Evolutionary conservation across 2,113 vertebrate species (phyloP), one percentile per base, ranked within the genome.

Genomic region (Gasterosteus aculeatus): DNA sequence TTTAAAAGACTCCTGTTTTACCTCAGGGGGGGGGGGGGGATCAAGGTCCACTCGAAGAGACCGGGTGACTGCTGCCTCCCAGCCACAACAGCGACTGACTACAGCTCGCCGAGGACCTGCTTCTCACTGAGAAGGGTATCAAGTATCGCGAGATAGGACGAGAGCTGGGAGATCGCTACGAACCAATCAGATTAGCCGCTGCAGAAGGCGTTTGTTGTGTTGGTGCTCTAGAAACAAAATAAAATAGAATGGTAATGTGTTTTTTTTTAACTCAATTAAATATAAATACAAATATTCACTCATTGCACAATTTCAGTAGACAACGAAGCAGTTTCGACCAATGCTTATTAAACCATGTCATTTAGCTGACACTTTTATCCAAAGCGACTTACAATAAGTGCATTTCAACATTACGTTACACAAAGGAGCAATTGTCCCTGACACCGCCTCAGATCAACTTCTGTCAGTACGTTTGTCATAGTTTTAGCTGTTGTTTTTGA

Each of bases 101-200:
- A 39, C 75, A 51, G 69, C n/a, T 38, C 2, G 69, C 22, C 22
- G 1, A 18, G 54, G n/a, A 39, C 42, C 81, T 60, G 82, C 78
- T 35, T 31, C 88, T 78, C 73, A 72, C 77, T 80, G 76, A 67
- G 73, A 79, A 80, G 61, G 67, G 62, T 78, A 2, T 42, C 5
- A 3, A n/a, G 16, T 69, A 89, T 84, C 93, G 94, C 94, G 94
- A 94, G 81, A 90, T 0, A 42, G 0, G 1, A 47, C 83, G 87
- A 80, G 84, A 88, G 12, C 44, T 57, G 18, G 7, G 58, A 9
- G 29, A n/a, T 19, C 1, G 68, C 7, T 2, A 10, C 1, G 7
- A 29, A 39, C 92, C 92, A 93, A 88, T 93, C 75, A 91, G 19
- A 89, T 56, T 0, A 22, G 46, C 11, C 42, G 1, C 11, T 31